phyloP scores from a whole-genome alignment of 1,140 invertebrate genomes.

The Augochlora pura region DNA sequence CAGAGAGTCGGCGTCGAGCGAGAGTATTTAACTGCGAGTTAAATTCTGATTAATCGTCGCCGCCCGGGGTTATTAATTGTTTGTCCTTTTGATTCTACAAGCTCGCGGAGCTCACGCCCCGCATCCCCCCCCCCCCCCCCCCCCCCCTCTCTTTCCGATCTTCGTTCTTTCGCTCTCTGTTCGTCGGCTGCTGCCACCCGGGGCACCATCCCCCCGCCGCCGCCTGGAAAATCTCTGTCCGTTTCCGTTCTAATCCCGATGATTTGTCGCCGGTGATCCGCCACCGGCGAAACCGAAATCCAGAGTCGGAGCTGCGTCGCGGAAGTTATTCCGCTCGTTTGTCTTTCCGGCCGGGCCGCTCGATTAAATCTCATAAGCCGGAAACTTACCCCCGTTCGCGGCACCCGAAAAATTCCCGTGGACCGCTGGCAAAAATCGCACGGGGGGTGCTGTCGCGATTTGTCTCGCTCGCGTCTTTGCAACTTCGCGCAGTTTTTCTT shows the following conservation, averaged over 20 bases:
- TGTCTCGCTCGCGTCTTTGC: too few species aligned
- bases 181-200: constrained; percentile 8
- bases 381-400: not conserved
- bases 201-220: too few species aligned
- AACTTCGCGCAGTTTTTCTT: too few species aligned
- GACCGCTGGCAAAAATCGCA: too few species aligned
- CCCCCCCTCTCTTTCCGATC: not conserved
- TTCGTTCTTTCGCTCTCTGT: not conserved
- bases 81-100: constrained; percentile 78
- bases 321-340: constrained; percentile 34
- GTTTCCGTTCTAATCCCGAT: constrained; percentile 75
- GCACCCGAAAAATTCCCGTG: too few species aligned
- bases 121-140: constrained; percentile 35
- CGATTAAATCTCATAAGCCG: constrained; percentile 56
- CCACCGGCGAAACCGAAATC: constrained; percentile 43
- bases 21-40: constrained; percentile 74
- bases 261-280: constrained; percentile 79
- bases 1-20: constrained; percentile 16
- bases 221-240: not conserved
- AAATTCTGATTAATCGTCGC: constrained; percentile 76
- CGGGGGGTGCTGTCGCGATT: too few species aligned
- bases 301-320: constrained; percentile 4
- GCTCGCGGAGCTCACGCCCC: constrained; percentile 40
- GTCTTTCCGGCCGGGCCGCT: constrained; percentile 36
- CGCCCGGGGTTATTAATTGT: constrained; percentile 77